phyloP scores from a whole-genome alignment of 1,140 invertebrate species.

The Zaprionus tsacasi region DNA sequence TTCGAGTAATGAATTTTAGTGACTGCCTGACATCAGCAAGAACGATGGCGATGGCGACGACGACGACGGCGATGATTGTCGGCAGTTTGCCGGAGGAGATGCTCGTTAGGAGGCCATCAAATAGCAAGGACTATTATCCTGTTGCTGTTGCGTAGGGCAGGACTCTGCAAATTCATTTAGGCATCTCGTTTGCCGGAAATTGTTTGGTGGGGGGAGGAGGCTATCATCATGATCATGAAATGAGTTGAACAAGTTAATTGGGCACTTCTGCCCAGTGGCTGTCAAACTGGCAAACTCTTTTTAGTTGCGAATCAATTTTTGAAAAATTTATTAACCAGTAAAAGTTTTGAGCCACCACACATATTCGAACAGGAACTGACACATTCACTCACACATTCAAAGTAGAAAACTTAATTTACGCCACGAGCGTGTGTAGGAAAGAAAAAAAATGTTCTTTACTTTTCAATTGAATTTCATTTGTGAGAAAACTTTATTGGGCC shows the following conservation, averaged over 20 bases:
- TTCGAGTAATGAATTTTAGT: slow-evolving; percentile 27
- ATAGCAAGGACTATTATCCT: slow-evolving; percentile 30
- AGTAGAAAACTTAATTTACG: slow-evolving; percentile 67
- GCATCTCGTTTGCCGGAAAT: slow-evolving; percentile 20
- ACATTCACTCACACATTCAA: slow-evolving; percentile 27
- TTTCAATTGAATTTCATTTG: slow-evolving; percentile 42
- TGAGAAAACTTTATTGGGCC: slow-evolving; percentile 13
- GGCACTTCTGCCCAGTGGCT: slow-evolving; percentile 13
- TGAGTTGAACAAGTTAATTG: slow-evolving; percentile 34
- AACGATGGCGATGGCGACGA: not conserved
- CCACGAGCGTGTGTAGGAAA: slow-evolving; percentile 5
- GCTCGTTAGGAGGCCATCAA: slow-evolving; percentile 25
- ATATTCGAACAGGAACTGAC: slow-evolving; percentile 10
- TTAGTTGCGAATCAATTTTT: slow-evolving; percentile 26
- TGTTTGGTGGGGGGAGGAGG: not conserved
- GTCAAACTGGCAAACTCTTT: slow-evolving; percentile 15
- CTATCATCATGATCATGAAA: slow-evolving; percentile 7
- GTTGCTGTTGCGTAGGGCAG: slow-evolving; percentile 14
- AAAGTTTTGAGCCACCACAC: slow-evolving; percentile 18
- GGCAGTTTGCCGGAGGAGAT: slow-evolving; percentile 21
- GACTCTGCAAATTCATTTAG: slow-evolving; percentile 36
- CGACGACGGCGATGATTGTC: slow-evolving; percentile 7
- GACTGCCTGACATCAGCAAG: not conserved
- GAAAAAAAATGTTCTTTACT: slow-evolving; percentile 39
- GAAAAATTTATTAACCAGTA: slow-evolving; percentile 42